Conservation (phyloP, 2,113 vertebrate species). For the Bos indicus region DNA sequence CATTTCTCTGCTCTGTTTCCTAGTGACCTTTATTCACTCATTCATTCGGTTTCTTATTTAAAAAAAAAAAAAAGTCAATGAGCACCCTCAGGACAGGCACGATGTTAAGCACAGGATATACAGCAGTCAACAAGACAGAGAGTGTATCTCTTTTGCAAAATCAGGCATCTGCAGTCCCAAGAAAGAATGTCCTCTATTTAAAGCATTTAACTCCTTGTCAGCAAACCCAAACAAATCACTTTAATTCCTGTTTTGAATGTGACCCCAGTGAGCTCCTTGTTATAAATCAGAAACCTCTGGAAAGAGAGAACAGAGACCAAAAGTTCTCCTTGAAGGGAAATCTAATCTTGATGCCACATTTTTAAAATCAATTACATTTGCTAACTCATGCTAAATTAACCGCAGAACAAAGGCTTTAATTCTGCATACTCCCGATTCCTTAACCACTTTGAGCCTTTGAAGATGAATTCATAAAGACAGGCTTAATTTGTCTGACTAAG, state of each 20-base stretch:
- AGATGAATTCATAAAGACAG: conserved; percentile 69
- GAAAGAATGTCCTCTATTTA: conserved; percentile 20
- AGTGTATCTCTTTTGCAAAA: conserved; percentile 26
- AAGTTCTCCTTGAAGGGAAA: conserved; percentile 55
- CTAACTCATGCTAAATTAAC: conserved; percentile 70
- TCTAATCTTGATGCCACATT: conserved; percentile 51
- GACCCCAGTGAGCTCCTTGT: conserved; percentile 33
- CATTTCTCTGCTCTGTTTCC: background rate
- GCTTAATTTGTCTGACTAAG: conserved; percentile 70
- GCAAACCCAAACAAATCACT: conserved; percentile 41
- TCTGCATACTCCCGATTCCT: conserved; percentile 44
- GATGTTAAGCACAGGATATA: background rate
- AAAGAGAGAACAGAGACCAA: conserved; percentile 43
- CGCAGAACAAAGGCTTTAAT: conserved; percentile 65
- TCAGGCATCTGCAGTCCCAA: conserved; percentile 35
- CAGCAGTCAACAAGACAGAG: background rate
- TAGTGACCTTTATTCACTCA: background rate
- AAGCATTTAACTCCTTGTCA: conserved; percentile 53
- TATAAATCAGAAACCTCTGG: conserved; percentile 62
- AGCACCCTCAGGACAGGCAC: background rate
- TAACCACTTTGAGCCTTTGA: conserved; percentile 65
- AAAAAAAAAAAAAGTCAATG: background rate
- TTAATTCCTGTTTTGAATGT: conserved; percentile 51
- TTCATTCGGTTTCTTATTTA: background rate
- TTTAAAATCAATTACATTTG: conserved; percentile 60